Conservation (phyloP, 2,797 vertebrate species). For the Sebastes variabilis region DNA sequence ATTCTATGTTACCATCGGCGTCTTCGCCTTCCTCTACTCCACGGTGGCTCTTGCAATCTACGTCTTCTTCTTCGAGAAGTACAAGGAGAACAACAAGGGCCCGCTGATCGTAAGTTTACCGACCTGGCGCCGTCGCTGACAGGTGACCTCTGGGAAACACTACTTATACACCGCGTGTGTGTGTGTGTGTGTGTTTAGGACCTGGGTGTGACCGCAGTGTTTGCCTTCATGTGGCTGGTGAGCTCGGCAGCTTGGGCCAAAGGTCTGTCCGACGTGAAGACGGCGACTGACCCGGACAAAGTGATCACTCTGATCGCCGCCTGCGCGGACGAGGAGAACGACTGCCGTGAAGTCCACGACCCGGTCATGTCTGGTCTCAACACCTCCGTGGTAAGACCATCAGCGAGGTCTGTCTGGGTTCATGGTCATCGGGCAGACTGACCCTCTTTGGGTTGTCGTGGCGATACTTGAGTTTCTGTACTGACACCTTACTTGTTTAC, state of each 20-base stretch:
- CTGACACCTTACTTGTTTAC: neutral
- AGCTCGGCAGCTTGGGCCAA: slow-evolving; percentile 92
- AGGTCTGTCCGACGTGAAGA: slow-evolving; percentile 89
- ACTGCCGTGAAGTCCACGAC: slow-evolving; percentile 85
- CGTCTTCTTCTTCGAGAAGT: slow-evolving; percentile 89
- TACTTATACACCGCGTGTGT: neutral
- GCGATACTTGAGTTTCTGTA: neutral
- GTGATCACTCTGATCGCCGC: slow-evolving; percentile 80
- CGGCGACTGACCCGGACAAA: slow-evolving; percentile 85
- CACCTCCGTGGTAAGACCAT: slow-evolving; percentile 88
- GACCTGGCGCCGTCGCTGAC: accelerated
- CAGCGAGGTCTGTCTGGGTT: no score
- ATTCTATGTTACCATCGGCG: slow-evolving; percentile 92
- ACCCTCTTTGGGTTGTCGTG: neutral
- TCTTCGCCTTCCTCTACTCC: slow-evolving; percentile 91
- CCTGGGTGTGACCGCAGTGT: slow-evolving; percentile 86
- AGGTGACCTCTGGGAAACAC: neutral
- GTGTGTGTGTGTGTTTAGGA: slow-evolving; percentile 76
- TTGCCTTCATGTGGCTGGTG: slow-evolving; percentile 92
- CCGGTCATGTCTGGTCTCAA: slow-evolving; percentile 91
- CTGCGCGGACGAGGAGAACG: slow-evolving; percentile 68
- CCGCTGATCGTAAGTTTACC: slow-evolving; percentile 84
- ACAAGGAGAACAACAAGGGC: slow-evolving; percentile 90
- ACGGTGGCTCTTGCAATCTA: slow-evolving; percentile 85
- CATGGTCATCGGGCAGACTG: no score